These are phyloP conservation scores for Folsomia candida DNA, from an alignment of 2,888 invertebrate genomes.

Conservation along the genomic window DNA sequence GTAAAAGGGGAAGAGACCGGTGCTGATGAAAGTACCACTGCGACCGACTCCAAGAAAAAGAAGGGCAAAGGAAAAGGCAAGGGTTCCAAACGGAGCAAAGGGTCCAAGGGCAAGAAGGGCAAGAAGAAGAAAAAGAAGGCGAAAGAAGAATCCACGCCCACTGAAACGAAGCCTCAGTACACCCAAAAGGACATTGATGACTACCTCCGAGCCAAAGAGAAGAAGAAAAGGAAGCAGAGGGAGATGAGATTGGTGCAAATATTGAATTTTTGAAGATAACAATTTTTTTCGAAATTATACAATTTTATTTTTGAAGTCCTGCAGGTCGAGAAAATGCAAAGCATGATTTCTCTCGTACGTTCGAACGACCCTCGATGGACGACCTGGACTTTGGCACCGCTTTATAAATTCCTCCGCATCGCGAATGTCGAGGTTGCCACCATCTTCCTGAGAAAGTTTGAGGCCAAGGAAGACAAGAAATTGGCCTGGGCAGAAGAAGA, in stretches of 20 bases:
- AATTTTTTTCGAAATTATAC: background rate
- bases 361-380: conserved; percentile 42
- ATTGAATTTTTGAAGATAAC: background rate
- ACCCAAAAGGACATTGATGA: conserved; percentile 43
- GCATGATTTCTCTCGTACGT: conserved; percentile 33
- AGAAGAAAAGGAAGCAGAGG: conserved; percentile 27
- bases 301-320: background rate
- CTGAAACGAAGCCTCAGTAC: conserved; percentile 36
- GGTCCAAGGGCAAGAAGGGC: conserved; percentile 32
- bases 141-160: conserved; percentile 11
- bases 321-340: conserved; percentile 40
- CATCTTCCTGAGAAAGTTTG: conserved; percentile 34
- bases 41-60: conserved; percentile 4
- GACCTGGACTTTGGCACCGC: conserved; percentile 38
- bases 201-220: conserved; percentile 31
- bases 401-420: conserved; percentile 40
- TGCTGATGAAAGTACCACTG: background rate
- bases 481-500: conserved; percentile 38
- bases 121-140: conserved; percentile 31
- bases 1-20: too few species aligned
- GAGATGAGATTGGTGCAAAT: conserved; percentile 31
- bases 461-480: conserved; percentile 37
- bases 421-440: conserved; percentile 36
- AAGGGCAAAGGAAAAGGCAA: conserved; percentile 26
- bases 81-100: conserved; percentile 23